Conservation (phyloP, 2,113 vertebrate genomes). For the Pangasianodon gigas region DNA sequence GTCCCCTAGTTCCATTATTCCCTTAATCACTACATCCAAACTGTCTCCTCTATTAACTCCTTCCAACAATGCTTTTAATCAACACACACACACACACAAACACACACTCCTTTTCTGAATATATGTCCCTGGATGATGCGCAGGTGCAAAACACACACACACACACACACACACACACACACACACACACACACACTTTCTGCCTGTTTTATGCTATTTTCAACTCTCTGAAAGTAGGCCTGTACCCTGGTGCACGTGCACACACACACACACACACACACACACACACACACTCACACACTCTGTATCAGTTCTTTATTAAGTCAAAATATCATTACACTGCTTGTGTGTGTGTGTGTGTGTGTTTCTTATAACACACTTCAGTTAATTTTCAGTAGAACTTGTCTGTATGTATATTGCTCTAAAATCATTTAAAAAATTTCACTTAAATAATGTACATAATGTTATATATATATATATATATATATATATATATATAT, state of each 20-base stretch:
- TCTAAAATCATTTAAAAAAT: no score
- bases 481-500: no score
- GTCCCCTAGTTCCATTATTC: neutral
- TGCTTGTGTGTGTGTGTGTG: neutral
- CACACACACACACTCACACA: neutral
- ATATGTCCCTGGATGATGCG: neutral
- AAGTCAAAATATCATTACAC: neutral
- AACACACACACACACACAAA: constrained; percentile 6
- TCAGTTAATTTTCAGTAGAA: no score
- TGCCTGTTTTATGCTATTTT: constrained; percentile 24
- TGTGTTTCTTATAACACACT: neutral
- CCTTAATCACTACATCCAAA: neutral
- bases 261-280: neutral
- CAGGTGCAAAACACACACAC: constrained; percentile 3
- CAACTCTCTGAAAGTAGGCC: constrained; percentile 23
- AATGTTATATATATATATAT: no score
- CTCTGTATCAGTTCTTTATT: neutral
- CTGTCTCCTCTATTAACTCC: neutral
- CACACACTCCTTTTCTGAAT: neutral
- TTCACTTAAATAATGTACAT: no score
- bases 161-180: constrained; percentile 26
- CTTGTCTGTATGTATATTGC: no score
- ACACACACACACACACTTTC: constrained; percentile 22
- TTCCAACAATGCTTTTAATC: neutral
- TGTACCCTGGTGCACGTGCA: neutral